Base-by-base conservation (phyloP, 2,113 vertebrate genomes). In the Ailuropoda melanoleuca region DNA sequence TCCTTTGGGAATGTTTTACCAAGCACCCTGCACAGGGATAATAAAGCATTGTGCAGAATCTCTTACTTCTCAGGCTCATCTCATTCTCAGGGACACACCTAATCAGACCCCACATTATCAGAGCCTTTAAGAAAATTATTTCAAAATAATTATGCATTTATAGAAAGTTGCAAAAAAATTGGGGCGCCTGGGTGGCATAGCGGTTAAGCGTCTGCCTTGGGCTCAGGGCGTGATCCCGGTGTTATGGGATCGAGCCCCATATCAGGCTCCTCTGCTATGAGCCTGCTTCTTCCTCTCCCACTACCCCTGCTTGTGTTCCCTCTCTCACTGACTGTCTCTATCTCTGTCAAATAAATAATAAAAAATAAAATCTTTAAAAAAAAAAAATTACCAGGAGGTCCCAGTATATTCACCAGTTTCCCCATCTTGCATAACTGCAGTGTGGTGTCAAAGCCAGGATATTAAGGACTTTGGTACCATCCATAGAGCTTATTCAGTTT, bases 111-210 rank as follows among this genome's bases (percentile, higher is more conserved):
- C 14, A 46, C 18, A 62, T 91, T 78, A 96, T 46, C 31, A 83
- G 37, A 90, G 19, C 19, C 14, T 56, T 92, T 72, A 13, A 80
- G 39, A 95, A 72, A 88, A 43, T 81, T 85, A 56, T 37, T 94
- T 75, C 14, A 66, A 93, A 83, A 85, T 58, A 60, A 93, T 72
- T 58, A 88, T 53, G 95, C 19, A 72, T 91, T 94, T 37, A 92
- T 88, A 91, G 55, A 39, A 46, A 95, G 37, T 80, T 74, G 26
- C 7, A 43, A 50, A 31, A 58, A 24, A n/a, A 39, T 8, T 93
- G n/a, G n/a, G n/a, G n/a, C n/a, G n/a, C n/a, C n/a, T n/a, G n/a
- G n/a, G n/a, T n/a, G n/a, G n/a, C n/a, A n/a, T n/a, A n/a, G n/a
- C n/a, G n/a, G n/a, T n/a, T n/a, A n/a, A n/a, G n/a, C n/a, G n/a